phyloP scores from a whole-genome alignment of 2,888 invertebrate species.

The Eupithecia abbreviata region DNA sequence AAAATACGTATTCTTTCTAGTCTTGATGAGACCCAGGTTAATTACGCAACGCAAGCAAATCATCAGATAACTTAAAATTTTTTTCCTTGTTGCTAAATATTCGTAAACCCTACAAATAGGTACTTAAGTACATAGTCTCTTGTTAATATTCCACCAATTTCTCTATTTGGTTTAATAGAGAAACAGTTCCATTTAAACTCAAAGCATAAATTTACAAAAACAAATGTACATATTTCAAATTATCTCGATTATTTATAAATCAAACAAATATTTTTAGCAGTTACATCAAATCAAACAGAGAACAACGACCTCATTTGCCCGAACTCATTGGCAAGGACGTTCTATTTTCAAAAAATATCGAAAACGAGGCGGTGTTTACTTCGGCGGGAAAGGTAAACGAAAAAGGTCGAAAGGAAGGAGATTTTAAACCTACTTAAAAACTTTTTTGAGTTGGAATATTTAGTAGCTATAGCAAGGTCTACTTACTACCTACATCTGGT shows the following conservation, averaged over 20 bases:
- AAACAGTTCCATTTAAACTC: neutral
- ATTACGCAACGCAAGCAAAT: too few relatives aligned
- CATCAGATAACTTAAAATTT: too few relatives aligned
- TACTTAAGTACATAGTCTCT: too few relatives aligned
- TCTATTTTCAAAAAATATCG: slow-evolving; percentile 56
- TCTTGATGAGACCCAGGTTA: too few relatives aligned
- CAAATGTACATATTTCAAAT: neutral
- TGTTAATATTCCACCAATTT: too few relatives aligned
- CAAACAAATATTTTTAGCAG: neutral
- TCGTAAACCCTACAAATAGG: too few relatives aligned
- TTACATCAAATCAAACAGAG: slow-evolving; percentile 54
- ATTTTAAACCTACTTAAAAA: neutral
- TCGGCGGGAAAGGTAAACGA: slow-evolving; percentile 34
- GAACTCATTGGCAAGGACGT: slow-evolving; percentile 60
- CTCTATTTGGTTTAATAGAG: neutral
- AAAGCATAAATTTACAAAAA: neutral
- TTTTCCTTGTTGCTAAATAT: too few relatives aligned
- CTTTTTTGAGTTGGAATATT: neutral
- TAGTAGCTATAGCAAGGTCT: neutral
- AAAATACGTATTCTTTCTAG: too few relatives aligned
- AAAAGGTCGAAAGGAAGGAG: slow-evolving; percentile 33
- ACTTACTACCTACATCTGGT: too few relatives aligned
- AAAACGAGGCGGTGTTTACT: slow-evolving; percentile 37
- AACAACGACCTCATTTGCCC: slow-evolving; percentile 53
- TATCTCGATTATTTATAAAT: neutral